Base-by-base conservation (phyloP, 2,888 invertebrate species). In the Nemapogon koenigi region DNA sequence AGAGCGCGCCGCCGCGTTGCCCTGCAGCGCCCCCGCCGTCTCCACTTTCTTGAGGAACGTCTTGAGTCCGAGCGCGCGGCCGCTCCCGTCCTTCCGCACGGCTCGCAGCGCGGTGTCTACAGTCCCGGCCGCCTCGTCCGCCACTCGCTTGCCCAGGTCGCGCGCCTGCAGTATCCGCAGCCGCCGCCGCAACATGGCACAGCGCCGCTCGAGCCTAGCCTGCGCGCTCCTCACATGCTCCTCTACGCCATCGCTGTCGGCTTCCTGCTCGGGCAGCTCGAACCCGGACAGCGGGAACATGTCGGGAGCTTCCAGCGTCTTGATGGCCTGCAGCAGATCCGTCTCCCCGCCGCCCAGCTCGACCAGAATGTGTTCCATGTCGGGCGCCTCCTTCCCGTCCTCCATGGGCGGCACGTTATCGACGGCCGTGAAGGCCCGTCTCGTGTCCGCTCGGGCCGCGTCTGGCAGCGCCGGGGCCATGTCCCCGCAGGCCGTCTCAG, bases 381-480 rank as follows among this genome's bases (percentile, higher is more conserved):
- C 87, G 47, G 78, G 81, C 16, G 80, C 76, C 50, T 82, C 83
- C 49, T 81, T 79, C 49, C 82, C 73, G 50, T 71, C 73, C 55
- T 81, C 82, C 50, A 82, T n/a, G n/a, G n/a, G 73, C 39, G 76
- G 81, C 70, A 81, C 79, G 55, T 82, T 83, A 54, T 83, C 81
- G 57, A 82, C 82, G 61, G 80, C 83, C 81, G 82, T 83, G 68
- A 70, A 35, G 60, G 15, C 50, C n/a, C 35, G 57, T 56, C 47
- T 53, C 54, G 55, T 49, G 50, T 52, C 56, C 48, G 55, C 59
- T 59, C 62, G 73, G 50, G 69, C 75, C 59, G 81, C 70, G 84
- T 91, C 90, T 66, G 92, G 90, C 78, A 93, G 87, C 83, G 94
- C 94, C 82, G 94, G 94, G 85, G 94, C 94, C 94, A 94, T 94